A percentile compares a stretch with the other conserved stretches of the same genome.
These are phyloP conservation scores for Andrena camellia DNA, from an alignment of 2,888 invertebrate species.

Conservation along the genomic window DNA sequence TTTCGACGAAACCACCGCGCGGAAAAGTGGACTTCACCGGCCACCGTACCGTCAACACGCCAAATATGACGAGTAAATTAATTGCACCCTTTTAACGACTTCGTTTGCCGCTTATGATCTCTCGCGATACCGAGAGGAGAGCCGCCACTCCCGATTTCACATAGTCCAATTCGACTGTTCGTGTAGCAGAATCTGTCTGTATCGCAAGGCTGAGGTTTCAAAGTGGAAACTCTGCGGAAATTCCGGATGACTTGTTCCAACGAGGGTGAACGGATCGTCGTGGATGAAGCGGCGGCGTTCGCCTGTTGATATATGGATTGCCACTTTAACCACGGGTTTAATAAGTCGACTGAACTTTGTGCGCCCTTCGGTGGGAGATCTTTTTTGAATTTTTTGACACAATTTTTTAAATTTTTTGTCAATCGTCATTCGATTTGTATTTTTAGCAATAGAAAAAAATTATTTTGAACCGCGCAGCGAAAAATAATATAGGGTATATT, in stretches of 20 bases:
- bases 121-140: neutral
- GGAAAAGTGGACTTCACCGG: slow-evolving; percentile 18
- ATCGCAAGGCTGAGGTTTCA: slow-evolving; percentile 17
- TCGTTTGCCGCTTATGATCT: slow-evolving; percentile 35
- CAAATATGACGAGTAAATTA: slow-evolving; percentile 44
- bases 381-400: neutral
- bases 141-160: slow-evolving; percentile 31
- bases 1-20: neutral
- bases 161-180: slow-evolving; percentile 1
- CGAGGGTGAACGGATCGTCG: slow-evolving; percentile 8
- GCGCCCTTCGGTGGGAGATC: neutral
- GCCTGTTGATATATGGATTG: slow-evolving; percentile 1
- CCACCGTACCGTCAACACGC: slow-evolving; percentile 34
- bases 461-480: too few species aligned
- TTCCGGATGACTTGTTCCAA: slow-evolving; percentile 31
- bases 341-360: slow-evolving; percentile 1
- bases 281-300: neutral
- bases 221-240: slow-evolving; percentile 37
- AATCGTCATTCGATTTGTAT: too few species aligned
- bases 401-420: neutral
- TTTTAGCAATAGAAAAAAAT: too few species aligned
- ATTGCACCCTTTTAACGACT: slow-evolving; percentile 56
- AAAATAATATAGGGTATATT: too few species aligned
- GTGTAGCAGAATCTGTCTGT: slow-evolving; percentile 23
- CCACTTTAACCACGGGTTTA: slow-evolving; percentile 2